Base-by-base conservation (phyloP, 2,113 vertebrate species). In the Cisticola juncidis region DNA sequence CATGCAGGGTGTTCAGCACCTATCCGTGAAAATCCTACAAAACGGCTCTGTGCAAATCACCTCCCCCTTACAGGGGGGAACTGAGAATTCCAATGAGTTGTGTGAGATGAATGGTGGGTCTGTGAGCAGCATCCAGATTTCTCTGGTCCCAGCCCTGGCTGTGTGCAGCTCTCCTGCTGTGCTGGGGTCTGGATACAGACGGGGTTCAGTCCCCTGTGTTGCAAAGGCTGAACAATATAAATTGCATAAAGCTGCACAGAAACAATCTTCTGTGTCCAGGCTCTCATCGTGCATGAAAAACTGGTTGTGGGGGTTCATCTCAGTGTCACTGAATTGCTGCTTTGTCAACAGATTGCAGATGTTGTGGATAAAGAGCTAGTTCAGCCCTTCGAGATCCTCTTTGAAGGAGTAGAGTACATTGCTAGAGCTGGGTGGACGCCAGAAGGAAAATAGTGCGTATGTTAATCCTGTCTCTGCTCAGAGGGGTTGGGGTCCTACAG, bases 371-470 rank as follows among this genome's bases (percentile, higher is more conserved):
- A 98, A 97, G 98, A 98, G 89, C 96, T 98, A 82, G 97, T 98
- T 94, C 98, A 98, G 76, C 98, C 98, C 42, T 98, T 98, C 94
- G 98, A 98, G 97, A 97, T 98, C 97, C 97, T 98, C 35, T 98
- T 98, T 97, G 97, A 98, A 97, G 98, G 98, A 88, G 97, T 98
- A 92, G 98, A 98, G 95, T 98, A 98, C 92, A 98, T 98, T 95
- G 98, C 98, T 94, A 98, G 98, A 98, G 98, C 98, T 96, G 98
- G 98, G 95, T 98, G 98, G 98, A 98, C 98, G 83, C 98, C 97
- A 93, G 98, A 98, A 97, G 98, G 98, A 97, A 98, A 98, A 98
- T 98, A 98, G 98, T 98, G 95, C 96, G 98, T 98, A 97, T 98
- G 96, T 97, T 97, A 97, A 83, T 96, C 86, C 86, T 97, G 74